Evolutionary conservation across 2,888 invertebrate genomes (phyloP).

Genomic region (Abrostola tripartita): DNA sequence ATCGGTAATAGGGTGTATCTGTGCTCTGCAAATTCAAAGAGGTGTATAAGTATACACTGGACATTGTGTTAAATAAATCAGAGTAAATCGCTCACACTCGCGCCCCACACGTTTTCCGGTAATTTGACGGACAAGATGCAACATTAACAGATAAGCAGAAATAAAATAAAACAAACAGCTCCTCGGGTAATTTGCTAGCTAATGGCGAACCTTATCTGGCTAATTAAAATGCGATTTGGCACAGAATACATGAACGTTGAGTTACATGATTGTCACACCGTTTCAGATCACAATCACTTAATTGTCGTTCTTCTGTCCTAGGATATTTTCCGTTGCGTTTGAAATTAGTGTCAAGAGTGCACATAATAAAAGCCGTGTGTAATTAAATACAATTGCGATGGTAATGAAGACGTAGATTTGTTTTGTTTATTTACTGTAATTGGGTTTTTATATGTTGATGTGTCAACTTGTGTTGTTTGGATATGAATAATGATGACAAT

Average conservation of each 20-base stretch:
- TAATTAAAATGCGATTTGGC: slow-evolving; percentile 88
- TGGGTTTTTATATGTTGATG: slow-evolving; percentile 28
- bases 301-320: slow-evolving; percentile 58
- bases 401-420: slow-evolving; percentile 44
- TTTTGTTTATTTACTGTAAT: slow-evolving; percentile 50
- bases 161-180: slow-evolving; percentile 82
- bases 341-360: slow-evolving; percentile 67
- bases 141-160: slow-evolving; percentile 81
- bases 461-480: slow-evolving; percentile 13
- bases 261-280: slow-evolving; percentile 77
- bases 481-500: too few species aligned
- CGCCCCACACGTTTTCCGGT: slow-evolving; percentile 67
- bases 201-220: slow-evolving; percentile 82
- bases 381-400: slow-evolving; percentile 56
- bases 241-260: slow-evolving; percentile 63
- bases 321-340: slow-evolving; percentile 45
- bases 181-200: slow-evolving; percentile 82
- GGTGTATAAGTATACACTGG: too few species aligned
- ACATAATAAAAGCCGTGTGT: slow-evolving; percentile 53
- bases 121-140: slow-evolving; percentile 80
- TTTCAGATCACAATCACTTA: slow-evolving; percentile 74
- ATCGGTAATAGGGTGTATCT: too few species aligned
- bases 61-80: not conserved
- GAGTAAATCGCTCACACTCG: slow-evolving; percentile 31
- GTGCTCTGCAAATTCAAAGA: too few species aligned